A percentile compares a stretch with the other conserved stretches of the same genome.
These are phyloP conservation scores for Verasper variegatus DNA, from an alignment of 2,113 vertebrate genomes.

Conservation along the genomic window DNA sequence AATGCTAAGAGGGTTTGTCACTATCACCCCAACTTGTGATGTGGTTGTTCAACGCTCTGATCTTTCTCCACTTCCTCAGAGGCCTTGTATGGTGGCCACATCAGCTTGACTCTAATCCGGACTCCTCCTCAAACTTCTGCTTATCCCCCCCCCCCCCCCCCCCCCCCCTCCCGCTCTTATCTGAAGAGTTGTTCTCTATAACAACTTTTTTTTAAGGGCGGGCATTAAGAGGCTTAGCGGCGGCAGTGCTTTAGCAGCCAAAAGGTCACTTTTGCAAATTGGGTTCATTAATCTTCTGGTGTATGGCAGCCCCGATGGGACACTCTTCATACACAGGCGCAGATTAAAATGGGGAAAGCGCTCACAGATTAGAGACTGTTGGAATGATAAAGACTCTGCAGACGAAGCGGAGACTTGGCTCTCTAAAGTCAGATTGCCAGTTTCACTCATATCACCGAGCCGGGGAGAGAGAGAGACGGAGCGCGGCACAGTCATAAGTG, in stretches of 20 bases:
- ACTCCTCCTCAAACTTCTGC: slow-evolving; percentile 59
- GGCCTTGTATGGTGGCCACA: slow-evolving; percentile 51
- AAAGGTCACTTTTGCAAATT: slow-evolving; percentile 87
- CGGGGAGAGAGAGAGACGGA: slow-evolving; percentile 28
- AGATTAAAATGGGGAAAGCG: slow-evolving; percentile 80
- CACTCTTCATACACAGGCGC: slow-evolving; percentile 79
- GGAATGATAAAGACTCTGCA: slow-evolving; percentile 77
- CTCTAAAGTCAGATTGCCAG: slow-evolving; percentile 75
- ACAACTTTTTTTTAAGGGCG: slow-evolving; percentile 73
- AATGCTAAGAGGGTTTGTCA: slow-evolving; percentile 12
- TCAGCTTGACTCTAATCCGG: slow-evolving; percentile 72
- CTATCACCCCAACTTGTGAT: slow-evolving; percentile 29
- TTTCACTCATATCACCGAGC: slow-evolving; percentile 71
- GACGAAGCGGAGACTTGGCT: slow-evolving; percentile 64
- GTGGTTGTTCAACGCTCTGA: slow-evolving; percentile 41
- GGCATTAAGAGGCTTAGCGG: slow-evolving; percentile 83
- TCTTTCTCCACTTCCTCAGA: slow-evolving; percentile 38
- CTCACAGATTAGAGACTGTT: slow-evolving; percentile 79
- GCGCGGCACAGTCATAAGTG: slow-evolving; percentile 21
- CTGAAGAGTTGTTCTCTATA: slow-evolving; percentile 72
- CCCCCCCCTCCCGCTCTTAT: slow-evolving; percentile 53
- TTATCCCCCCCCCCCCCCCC: no score
- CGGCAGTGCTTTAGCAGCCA: slow-evolving; percentile 76
- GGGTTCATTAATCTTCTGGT: slow-evolving; percentile 86
- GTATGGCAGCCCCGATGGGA: slow-evolving; percentile 78